Evolutionary conservation across 1,140 invertebrate species (phyloP), one percentile per base, ranked within the genome.

Genomic region (Sminthurinus signatus): DNA sequence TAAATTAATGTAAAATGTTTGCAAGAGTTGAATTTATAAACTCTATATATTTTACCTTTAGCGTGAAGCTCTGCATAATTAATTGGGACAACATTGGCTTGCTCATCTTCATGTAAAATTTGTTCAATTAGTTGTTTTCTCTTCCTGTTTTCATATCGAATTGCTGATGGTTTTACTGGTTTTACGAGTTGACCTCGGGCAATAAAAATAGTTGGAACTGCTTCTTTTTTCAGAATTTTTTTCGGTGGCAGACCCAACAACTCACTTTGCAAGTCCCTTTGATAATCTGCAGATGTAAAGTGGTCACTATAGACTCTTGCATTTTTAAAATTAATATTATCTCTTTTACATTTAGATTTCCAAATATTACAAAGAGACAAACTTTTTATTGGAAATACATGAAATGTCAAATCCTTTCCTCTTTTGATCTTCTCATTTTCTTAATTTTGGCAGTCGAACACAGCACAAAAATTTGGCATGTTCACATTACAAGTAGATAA

Each of bases 181-280:
- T 36, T 36, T 8, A 15, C 5, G 32, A 36, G 32, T 5, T 8
- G 15, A 36, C n/a, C n/a, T n/a, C 5, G 15, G 32, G 5, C 32
- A 36, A 1, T 2, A 51, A 61, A 61, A 25, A 51, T 17, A 17
- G 59, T 8, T 27, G 59, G 59, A 31, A 48, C n/a, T 61, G 59
- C 59, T 8, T 19, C 23, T 17, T 1, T 1, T 23, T 61, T 61
- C 15, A 61, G 44, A 27, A 27, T 19, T 62, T 39, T 39, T 36
- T 31, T 56, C 1, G 44, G 5, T 19, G 66, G 66, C 23, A 68
- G 44, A 19, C 56, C 55, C 5, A 68, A 46, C 19, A 68, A 28
- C 50, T 68, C 66, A 52, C 52, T 65, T 42, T 44, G 12, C 14
- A 68, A 48, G 32, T 68, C 66, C 12, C 66, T 21, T 27, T 65